Evolutionary conservation across 2,888 invertebrate species (phyloP).

Genomic region (Drosophila pegasa): DNA sequence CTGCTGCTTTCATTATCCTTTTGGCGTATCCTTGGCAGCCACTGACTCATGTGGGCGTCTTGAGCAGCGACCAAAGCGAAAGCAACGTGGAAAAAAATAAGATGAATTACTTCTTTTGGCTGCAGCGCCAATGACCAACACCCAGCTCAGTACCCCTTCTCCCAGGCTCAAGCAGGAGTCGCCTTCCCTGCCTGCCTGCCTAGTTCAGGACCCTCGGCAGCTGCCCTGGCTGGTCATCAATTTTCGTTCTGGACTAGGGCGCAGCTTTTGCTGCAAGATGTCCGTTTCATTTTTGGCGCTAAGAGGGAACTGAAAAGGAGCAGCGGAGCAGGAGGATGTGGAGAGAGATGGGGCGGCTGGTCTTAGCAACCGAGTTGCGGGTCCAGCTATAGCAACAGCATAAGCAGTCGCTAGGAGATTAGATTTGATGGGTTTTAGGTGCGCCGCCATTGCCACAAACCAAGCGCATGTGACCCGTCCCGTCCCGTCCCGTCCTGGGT

Average conservation of each 20-base stretch:
- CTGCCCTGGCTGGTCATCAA: slow-evolving; percentile 71
- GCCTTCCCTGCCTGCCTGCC: slow-evolving; percentile 10
- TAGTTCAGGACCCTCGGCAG: slow-evolving; percentile 46
- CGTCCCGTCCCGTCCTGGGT: too few relatives aligned
- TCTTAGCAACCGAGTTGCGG: slow-evolving; percentile 53
- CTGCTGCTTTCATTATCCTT: slow-evolving; percentile 80
- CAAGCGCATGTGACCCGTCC: slow-evolving; percentile 53
- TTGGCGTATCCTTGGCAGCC: slow-evolving; percentile 76
- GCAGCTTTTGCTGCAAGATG: slow-evolving; percentile 54
- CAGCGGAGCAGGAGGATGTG: background rate
- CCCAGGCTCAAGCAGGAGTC: background rate
- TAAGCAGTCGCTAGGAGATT: slow-evolving; percentile 74
- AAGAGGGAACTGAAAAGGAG: background rate
- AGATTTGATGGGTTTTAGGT: slow-evolving; percentile 79
- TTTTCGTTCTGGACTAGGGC: slow-evolving; percentile 71
- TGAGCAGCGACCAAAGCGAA: slow-evolving; percentile 55
- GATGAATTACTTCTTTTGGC: slow-evolving; percentile 82
- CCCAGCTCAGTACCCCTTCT: slow-evolving; percentile 23
- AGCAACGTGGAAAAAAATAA: slow-evolving; percentile 69
- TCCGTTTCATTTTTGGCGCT: slow-evolving; percentile 48
- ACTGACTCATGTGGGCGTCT: slow-evolving; percentile 80
- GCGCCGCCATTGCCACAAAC: slow-evolving; percentile 44
- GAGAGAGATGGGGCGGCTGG: slow-evolving; percentile 7
- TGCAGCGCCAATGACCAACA: slow-evolving; percentile 78
- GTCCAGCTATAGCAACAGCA: slow-evolving; percentile 32